Conservation (phyloP, 2,888 invertebrate species). For the Drosophila suboccidentalis region DNA sequence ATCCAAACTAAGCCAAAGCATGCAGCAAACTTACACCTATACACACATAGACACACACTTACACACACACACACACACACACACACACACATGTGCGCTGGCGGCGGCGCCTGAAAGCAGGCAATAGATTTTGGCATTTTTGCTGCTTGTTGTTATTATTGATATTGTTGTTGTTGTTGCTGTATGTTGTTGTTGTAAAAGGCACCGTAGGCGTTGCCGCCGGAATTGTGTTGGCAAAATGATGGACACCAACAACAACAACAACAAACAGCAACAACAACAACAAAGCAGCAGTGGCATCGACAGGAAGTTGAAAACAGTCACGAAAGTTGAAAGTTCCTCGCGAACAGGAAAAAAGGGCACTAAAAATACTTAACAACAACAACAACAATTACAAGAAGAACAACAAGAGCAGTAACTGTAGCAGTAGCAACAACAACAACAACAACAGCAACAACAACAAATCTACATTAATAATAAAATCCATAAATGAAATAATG, state of each 20-base stretch:
- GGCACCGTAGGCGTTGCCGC: constrained; percentile 74
- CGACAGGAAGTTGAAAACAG: constrained; percentile 76
- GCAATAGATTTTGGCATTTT: constrained; percentile 79
- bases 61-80: constrained; percentile 18
- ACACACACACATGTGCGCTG: constrained; percentile 24
- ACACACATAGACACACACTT: constrained; percentile 18
- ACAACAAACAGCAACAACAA: constrained; percentile 39
- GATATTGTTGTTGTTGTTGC: constrained; percentile 30
- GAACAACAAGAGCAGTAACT: constrained; percentile 28
- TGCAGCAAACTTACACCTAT: constrained; percentile 40
- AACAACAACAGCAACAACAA: constrained; percentile 18
- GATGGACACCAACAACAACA: constrained; percentile 68
- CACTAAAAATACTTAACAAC: constrained; percentile 63
- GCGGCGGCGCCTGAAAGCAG: constrained; percentile 67
- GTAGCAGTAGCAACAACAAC: constrained; percentile 39
- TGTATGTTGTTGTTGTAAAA: constrained; percentile 31
- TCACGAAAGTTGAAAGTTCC: constrained; percentile 70
- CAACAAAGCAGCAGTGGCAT: constrained; percentile 11
- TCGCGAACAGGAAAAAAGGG: constrained; percentile 40
- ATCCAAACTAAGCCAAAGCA: constrained; percentile 61
- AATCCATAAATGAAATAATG: constrained; percentile 81
- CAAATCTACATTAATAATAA: constrained; percentile 76
- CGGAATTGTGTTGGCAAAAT: constrained; percentile 77
- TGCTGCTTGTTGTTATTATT: constrained; percentile 30
- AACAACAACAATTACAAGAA: constrained; percentile 38